Percentiles rank a stretch among this genome's conserved stretches.
phyloP scores from a whole-genome alignment of 2,113 vertebrate species.

The Mobula hypostoma region DNA sequence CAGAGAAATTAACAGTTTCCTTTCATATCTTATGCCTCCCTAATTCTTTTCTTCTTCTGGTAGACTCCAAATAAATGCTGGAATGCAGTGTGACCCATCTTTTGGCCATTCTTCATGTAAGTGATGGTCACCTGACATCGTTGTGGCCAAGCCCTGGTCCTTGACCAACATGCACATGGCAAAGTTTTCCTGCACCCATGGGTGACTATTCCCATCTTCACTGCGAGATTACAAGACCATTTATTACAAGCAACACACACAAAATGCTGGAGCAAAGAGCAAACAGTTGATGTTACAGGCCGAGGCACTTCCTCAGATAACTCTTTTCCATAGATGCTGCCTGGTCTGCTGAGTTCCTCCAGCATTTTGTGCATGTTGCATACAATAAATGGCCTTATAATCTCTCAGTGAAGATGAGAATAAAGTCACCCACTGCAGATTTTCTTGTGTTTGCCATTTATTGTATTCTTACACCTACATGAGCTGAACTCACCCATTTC shows the following conservation, averaged over 20 bases:
- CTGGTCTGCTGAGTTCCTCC: no score
- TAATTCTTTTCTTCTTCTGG: not conserved
- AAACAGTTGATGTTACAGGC: no score
- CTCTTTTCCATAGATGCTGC: no score
- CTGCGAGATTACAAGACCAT: not conserved
- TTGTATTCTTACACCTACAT: no score
- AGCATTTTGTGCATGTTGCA: no score
- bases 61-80: not conserved
- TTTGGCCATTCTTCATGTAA: not conserved
- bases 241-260: no score
- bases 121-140: not conserved
- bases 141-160: not conserved
- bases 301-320: no score
- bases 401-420: no score
- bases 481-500: not conserved
- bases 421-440: no score
- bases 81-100: not conserved
- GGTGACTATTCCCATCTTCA: not conserved
- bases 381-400: no score
- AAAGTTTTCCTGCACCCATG: not conserved
- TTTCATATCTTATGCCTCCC: not conserved
- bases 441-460: no score
- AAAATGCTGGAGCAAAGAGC: no score
- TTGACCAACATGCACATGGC: not conserved
- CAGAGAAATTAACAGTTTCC: not conserved